Conservation (phyloP, 2,113 vertebrate species). For the Calyptomena viridis region DNA sequence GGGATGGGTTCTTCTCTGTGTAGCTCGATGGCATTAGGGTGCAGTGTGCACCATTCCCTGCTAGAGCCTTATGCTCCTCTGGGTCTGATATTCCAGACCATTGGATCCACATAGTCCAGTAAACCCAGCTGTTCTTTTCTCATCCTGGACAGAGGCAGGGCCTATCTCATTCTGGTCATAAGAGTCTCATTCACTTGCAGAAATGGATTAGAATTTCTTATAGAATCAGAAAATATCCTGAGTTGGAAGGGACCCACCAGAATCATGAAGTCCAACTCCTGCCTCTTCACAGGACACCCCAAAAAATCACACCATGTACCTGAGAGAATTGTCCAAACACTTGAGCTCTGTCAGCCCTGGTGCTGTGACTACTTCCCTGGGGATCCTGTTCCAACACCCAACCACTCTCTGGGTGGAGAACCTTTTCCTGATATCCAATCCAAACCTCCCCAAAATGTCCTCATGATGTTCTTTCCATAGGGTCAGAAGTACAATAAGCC, state of each 20-base stretch:
- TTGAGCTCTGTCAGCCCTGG: background rate
- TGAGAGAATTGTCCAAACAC: background rate
- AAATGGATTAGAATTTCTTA: background rate
- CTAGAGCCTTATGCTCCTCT: background rate
- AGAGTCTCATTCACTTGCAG: background rate
- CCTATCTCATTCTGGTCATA: too few species aligned
- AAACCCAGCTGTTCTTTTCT: background rate
- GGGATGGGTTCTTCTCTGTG: background rate
- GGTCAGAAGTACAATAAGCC: background rate
- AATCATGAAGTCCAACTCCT: fast-evolving
- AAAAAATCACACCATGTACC: background rate
- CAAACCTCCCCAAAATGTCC: background rate
- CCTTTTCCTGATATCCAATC: background rate
- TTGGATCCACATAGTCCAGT: background rate
- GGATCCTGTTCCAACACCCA: background rate
- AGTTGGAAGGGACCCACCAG: background rate
- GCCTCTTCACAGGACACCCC: background rate
- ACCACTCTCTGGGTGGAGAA: background rate
- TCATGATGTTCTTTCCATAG: background rate
- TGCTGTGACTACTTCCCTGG: background rate
- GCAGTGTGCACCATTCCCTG: background rate
- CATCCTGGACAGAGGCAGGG: background rate
- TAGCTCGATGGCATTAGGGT: background rate
- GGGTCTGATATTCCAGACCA: background rate
- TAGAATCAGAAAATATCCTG: background rate